Percentiles rank a stretch among this genome's conserved stretches.
Evolutionary conservation across 2,113 vertebrate genomes (phyloP).

Genomic region (Oreotrochilus melanogaster): DNA sequence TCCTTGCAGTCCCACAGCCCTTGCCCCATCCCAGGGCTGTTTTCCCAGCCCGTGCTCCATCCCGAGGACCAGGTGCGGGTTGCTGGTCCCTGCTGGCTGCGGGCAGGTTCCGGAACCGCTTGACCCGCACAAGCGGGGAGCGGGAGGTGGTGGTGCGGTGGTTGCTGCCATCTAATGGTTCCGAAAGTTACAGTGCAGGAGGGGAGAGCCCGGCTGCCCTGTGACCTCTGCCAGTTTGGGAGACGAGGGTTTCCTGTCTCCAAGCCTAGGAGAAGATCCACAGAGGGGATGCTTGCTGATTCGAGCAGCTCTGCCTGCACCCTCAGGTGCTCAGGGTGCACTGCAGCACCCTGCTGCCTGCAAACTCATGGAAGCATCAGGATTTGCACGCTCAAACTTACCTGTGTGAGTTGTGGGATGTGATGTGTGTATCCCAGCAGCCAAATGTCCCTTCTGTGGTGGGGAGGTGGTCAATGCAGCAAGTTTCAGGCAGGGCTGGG

Average conservation of each 20-base stretch:
- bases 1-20: neutral
- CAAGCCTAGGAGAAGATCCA: neutral
- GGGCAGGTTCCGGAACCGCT: neutral
- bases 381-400: neutral
- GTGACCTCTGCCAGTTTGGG: accelerated
- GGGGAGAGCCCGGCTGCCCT: neutral
- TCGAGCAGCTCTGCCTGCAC: neutral
- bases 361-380: neutral
- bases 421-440: neutral
- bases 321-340: too few relatives aligned
- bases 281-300: neutral
- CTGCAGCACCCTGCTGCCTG: accelerated
- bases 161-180: conserved; percentile 72
- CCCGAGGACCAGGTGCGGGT: neutral
- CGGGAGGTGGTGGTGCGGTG: neutral
- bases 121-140: neutral
- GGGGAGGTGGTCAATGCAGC: neutral
- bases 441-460: accelerated
- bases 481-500: neutral
- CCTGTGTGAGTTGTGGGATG: too few relatives aligned
- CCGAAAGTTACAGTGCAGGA: neutral
- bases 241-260: accelerated
- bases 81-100: neutral
- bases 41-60: accelerated
- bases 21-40: neutral